phyloP scores from a whole-genome alignment of 2,797 vertebrate genomes.

The Enteromius viviparus region DNA sequence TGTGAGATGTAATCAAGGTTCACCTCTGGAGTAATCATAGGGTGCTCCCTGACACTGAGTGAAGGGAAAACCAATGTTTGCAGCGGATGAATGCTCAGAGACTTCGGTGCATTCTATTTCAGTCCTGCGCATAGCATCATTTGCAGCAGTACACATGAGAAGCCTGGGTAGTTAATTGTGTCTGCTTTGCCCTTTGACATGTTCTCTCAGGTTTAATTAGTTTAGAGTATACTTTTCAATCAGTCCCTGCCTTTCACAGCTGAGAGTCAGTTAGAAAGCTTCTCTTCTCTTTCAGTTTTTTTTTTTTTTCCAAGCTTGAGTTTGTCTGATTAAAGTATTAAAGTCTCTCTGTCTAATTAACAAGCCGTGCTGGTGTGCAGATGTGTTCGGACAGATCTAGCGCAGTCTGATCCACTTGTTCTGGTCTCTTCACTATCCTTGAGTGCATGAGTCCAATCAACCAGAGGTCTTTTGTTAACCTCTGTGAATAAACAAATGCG shows the following conservation, averaged over 20 bases:
- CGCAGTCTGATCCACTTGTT: conserved; percentile 49
- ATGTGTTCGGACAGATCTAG: conserved; percentile 56
- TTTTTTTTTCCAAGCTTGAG: conserved; percentile 39
- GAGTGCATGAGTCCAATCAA: conserved; percentile 51
- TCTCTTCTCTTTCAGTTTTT: conserved; percentile 13
- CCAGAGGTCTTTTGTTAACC: conserved; percentile 53
- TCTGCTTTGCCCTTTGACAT: conserved; percentile 55
- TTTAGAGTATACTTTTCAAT: conserved; percentile 62
- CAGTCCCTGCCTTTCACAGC: conserved; percentile 46
- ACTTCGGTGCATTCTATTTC: conserved; percentile 33
- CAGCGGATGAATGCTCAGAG: conserved; percentile 15
- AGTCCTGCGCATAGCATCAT: conserved; percentile 29
- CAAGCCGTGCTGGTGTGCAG: conserved; percentile 50
- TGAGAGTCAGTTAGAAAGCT: conserved; percentile 31
- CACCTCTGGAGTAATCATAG: conserved; percentile 48
- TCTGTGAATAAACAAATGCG: conserved; percentile 49
- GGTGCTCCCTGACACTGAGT: conserved; percentile 30
- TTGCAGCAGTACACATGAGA: conserved; percentile 46
- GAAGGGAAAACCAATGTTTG: background rate
- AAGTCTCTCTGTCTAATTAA: conserved; percentile 60
- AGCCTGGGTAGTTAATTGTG: conserved; percentile 53
- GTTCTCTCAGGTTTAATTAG: conserved; percentile 64
- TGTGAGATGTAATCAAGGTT: conserved; percentile 51
- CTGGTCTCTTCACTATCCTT: conserved; percentile 29
- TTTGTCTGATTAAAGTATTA: conserved; percentile 60